These are phyloP conservation scores for Macquaria ambigua DNA, from an alignment of 2,113 vertebrate genomes.

Conservation along the genomic window DNA sequence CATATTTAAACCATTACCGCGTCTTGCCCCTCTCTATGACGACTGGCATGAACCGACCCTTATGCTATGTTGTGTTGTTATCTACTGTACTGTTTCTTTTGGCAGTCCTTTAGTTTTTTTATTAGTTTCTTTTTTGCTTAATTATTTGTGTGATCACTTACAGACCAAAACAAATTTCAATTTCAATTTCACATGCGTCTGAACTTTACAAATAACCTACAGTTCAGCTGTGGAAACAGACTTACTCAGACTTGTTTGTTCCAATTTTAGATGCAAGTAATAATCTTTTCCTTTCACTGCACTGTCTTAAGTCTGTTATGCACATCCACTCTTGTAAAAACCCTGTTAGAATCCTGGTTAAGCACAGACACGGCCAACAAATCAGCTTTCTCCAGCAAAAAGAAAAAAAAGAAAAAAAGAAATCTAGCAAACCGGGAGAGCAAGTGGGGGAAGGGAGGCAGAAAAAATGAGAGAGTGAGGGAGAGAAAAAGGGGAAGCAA, in stretches of 20 bases:
- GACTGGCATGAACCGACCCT: not conserved
- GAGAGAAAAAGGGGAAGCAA: slow-evolving; percentile 18
- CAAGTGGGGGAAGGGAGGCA: slow-evolving; percentile 49
- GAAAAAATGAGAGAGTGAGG: slow-evolving; percentile 22
- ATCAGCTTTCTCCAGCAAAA: slow-evolving; percentile 21
- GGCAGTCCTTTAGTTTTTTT: not conserved
- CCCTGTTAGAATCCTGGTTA: slow-evolving; percentile 3
- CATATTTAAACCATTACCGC: not conserved
- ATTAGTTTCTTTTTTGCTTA: not conserved
- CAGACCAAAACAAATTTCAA: not conserved
- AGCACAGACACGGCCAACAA: slow-evolving; percentile 18
- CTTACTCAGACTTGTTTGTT: not conserved
- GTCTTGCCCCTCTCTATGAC: not conserved
- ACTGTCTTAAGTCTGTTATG: slow-evolving; percentile 14
- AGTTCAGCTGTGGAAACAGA: slow-evolving; percentile 5
- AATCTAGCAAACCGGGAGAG: slow-evolving; percentile 25
- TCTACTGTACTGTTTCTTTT: not conserved
- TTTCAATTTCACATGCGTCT: not conserved
- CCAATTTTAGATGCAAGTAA: not conserved
- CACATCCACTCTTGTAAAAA: slow-evolving; percentile 16
- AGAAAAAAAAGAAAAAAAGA: not conserved
- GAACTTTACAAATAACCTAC: not conserved
- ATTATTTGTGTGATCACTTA: not conserved
- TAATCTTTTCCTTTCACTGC: slow-evolving; percentile 14
- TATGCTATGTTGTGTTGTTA: not conserved